Evolutionary conservation across 2,888 invertebrate genomes (phyloP), one percentile per base, ranked within the genome.

Genomic region (Caenorhabditis panamensis): DNA sequence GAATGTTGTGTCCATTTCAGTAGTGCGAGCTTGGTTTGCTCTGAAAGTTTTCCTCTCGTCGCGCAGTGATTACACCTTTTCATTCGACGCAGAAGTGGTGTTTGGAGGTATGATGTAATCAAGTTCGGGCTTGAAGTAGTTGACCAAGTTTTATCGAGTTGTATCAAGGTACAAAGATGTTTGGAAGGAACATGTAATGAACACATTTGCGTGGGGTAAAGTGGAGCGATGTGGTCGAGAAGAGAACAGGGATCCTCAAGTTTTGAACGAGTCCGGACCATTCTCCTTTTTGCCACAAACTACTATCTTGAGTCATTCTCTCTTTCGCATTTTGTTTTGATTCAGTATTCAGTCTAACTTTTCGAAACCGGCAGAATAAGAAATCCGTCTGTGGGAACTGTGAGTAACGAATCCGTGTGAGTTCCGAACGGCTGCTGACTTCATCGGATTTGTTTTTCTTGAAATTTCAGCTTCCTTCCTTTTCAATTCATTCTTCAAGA

Each of bases 151-250:
- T 31, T 4, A 31, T 31, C 31, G 31, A 6, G 4, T 31, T 44
- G 24, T n/a, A 24, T 28, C 20, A 37, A 41, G 56, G 37, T 66
- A 66, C 66, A 66, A 41, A 56, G 41, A 64, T 53, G 18, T 53
- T 53, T 54, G 41, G 13, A 20, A 11, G 0, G 56, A 47, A 8
- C 58, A 56, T 31, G 47, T n/a, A n/a, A n/a, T n/a, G 47, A 47
- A 47, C 47, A 22, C 20, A 41, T 13, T 11, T 41, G 41, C 22
- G 59, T 36, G 37, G 41, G 41, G 36, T 18, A 22, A 31, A 9
- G 31, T 31, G 31, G 16, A n/a, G 18, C 16, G n/a, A 54, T 54
- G 2, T 26, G n/a, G n/a, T n/a, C n/a, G n/a, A n/a, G n/a, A n/a
- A n/a, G n/a, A n/a, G n/a, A n/a, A 31, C 5, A 6, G 31, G 31